Percentiles rank a stretch among this genome's conserved stretches.
phyloP scores from a whole-genome alignment of 2,797 vertebrate species.

The Erpetoichthys calabaricus region DNA sequence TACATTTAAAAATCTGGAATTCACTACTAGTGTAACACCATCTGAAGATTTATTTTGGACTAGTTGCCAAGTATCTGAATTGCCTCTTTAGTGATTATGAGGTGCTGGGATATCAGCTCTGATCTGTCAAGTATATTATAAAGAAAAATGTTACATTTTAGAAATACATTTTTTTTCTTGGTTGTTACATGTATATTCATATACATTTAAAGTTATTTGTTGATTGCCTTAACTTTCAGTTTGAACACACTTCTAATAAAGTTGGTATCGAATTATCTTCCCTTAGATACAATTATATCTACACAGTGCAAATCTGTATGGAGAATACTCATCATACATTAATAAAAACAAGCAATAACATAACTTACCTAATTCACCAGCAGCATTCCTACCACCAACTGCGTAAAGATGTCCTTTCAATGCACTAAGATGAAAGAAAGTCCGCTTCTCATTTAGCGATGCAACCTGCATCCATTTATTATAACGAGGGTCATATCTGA shows the following conservation, averaged over 20 bases:
- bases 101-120: constrained; percentile 6
- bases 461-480: constrained; percentile 98
- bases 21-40: too few relatives aligned
- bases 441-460: constrained; percentile 92
- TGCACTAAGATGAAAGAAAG: constrained; percentile 98
- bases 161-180: constrained; percentile 12
- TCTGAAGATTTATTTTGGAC: too few relatives aligned
- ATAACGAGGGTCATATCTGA: constrained; percentile 93
- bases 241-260: too few relatives aligned
- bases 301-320: not conserved
- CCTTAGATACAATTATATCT: too few relatives aligned
- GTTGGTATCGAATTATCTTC: too few relatives aligned
- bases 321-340: not conserved
- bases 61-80: not conserved
- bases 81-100: constrained; percentile 7
- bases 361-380: constrained; percentile 77
- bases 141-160: constrained; percentile 10
- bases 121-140: constrained; percentile 6
- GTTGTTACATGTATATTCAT: constrained; percentile 17
- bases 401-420: constrained; percentile 97
- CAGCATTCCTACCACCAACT: constrained; percentile 87
- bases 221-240: too few relatives aligned
- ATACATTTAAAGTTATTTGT: too few relatives aligned
- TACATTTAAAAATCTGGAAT: too few relatives aligned
- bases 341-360: constrained; percentile 16